phyloP scores from a whole-genome alignment of 2,113 vertebrate species.

The Psettodes erumei region DNA sequence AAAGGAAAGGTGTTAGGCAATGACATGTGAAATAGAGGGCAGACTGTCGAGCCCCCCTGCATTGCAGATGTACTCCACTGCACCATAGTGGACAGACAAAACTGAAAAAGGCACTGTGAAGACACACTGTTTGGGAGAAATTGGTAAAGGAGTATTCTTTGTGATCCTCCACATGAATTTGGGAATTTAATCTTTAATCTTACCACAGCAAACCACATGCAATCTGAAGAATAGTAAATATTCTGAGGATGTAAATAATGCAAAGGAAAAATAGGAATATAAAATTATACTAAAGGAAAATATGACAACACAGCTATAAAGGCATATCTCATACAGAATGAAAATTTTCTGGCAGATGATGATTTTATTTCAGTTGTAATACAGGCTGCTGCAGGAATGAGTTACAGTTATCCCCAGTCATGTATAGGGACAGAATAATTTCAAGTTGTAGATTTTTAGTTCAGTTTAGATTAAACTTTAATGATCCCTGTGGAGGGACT shows the following conservation, averaged over 20 bases:
- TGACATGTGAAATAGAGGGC: slow-evolving; percentile 82
- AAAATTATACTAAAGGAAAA: slow-evolving; percentile 16
- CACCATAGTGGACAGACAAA: slow-evolving; percentile 67
- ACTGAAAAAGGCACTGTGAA: slow-evolving; percentile 52
- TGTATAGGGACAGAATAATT: slow-evolving; percentile 54
- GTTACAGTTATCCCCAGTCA: slow-evolving; percentile 45
- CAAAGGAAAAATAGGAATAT: slow-evolving; percentile 17
- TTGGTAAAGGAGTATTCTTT: slow-evolving; percentile 38
- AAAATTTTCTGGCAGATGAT: slow-evolving; percentile 45
- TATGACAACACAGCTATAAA: slow-evolving; percentile 15
- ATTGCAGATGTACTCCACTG: slow-evolving; percentile 78
- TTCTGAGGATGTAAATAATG: slow-evolving; percentile 17
- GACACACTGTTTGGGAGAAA: slow-evolving; percentile 42
- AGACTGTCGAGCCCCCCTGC: slow-evolving; percentile 69
- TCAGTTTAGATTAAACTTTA: slow-evolving; percentile 71
- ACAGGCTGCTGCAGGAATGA: slow-evolving; percentile 44
- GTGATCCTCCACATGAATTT: slow-evolving; percentile 18
- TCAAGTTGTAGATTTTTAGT: slow-evolving; percentile 66
- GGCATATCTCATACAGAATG: slow-evolving; percentile 25
- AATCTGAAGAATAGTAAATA: neutral
- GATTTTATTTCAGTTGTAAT: slow-evolving; percentile 55
- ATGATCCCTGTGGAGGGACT: slow-evolving; percentile 61
- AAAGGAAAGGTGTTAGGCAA: slow-evolving; percentile 76
- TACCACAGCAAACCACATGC: slow-evolving; percentile 3
- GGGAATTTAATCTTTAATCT: slow-evolving; percentile 10